Percentiles rank a stretch among this genome's conserved stretches.
These are phyloP conservation scores for Malurus splendens DNA, from an alignment of 2,797 vertebrate genomes.

Conservation along the genomic window DNA sequence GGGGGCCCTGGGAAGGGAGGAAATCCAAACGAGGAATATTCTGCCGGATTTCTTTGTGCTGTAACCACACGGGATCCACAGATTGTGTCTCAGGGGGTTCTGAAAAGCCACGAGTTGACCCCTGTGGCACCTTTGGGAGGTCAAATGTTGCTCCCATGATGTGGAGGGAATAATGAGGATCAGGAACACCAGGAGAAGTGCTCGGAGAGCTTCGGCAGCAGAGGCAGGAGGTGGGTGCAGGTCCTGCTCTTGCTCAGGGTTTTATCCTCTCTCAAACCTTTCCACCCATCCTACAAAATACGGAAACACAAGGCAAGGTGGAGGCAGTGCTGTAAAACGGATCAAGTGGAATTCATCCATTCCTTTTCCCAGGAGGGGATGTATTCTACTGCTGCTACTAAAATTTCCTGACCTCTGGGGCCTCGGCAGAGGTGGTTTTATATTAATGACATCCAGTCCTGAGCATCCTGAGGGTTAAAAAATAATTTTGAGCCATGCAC, in stretches of 20 bases:
- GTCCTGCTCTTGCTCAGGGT: background rate
- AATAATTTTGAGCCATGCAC: background rate
- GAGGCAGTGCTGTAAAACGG: background rate
- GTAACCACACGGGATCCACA: background rate
- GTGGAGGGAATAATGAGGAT: background rate
- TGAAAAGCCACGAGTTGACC: background rate
- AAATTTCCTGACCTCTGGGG: background rate
- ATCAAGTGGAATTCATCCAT: background rate
- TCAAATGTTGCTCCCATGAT: background rate
- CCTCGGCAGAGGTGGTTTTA: background rate
- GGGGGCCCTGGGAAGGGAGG: background rate
- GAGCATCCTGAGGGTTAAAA: background rate
- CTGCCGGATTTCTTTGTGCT: background rate
- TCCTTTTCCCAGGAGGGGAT: background rate
- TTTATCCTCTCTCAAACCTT: background rate
- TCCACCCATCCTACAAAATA: background rate
- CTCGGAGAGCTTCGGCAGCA: fast-evolving
- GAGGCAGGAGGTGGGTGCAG: background rate
- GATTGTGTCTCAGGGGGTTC: background rate
- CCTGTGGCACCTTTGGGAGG: background rate
- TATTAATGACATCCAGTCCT: background rate
- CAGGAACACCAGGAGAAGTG: background rate
- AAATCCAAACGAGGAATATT: background rate
- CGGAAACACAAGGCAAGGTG: fast-evolving
- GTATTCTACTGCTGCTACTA: fast-evolving